phyloP scores from a whole-genome alignment of 2,113 vertebrate genomes.

The Coreoperca whiteheadi region DNA sequence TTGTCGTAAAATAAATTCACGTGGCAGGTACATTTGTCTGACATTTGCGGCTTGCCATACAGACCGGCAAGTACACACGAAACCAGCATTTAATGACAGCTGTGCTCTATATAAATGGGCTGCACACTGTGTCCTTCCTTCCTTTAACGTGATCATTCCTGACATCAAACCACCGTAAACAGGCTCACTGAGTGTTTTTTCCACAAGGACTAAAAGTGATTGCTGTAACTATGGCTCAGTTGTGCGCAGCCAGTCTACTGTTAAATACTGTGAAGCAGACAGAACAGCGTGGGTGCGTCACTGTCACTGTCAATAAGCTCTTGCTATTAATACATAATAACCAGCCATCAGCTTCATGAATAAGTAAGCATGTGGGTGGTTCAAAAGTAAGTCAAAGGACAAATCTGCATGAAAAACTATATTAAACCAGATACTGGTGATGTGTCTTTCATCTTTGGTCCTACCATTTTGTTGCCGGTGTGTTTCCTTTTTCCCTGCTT shows the following conservation, averaged over 20 bases:
- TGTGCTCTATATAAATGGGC: background rate
- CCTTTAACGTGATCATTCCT: conserved; percentile 17
- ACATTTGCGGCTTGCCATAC: too few species aligned
- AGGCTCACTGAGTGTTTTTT: conserved; percentile 23
- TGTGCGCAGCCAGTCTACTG: conserved; percentile 36
- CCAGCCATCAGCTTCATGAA: conserved; percentile 22
- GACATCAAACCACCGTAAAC: conserved; percentile 21
- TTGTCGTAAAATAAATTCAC: background rate
- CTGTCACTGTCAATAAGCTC: conserved; percentile 46
- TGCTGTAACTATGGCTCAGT: conserved; percentile 30
- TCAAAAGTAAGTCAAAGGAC: background rate
- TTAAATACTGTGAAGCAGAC: conserved; percentile 29
- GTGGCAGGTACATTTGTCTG: background rate
- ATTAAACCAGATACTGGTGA: background rate
- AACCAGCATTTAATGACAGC: background rate
- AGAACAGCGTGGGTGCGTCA: conserved; percentile 45
- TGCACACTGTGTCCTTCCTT: background rate
- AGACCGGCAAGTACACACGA: background rate
- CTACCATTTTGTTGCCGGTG: background rate
- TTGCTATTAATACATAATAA: conserved; percentile 32
- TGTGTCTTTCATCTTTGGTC: background rate
- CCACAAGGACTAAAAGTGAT: conserved; percentile 24
- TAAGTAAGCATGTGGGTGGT: background rate
- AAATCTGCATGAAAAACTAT: background rate
- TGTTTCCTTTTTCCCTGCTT: background rate